Evolutionary conservation across 2,113 vertebrate genomes (phyloP), one percentile per base, ranked within the genome.

Genomic region (Phasianus colchicus): DNA sequence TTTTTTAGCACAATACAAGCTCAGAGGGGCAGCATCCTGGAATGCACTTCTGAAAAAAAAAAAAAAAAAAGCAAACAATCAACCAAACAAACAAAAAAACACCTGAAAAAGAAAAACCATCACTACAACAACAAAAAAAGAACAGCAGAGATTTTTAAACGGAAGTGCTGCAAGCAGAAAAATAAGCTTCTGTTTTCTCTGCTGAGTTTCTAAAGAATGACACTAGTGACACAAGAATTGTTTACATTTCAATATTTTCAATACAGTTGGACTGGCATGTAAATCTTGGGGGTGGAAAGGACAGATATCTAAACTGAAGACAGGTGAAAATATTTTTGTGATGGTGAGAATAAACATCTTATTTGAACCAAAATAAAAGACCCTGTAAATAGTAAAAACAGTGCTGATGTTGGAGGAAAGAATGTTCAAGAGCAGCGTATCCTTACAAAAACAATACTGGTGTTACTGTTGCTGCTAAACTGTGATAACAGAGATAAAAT

Each of bases 241-340:
- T 69, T 92, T 88, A 17, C 27, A 73, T 82, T 90, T 79, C 69
- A 86, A 78, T 92, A 93, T 64, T 88, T 91, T 71, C 34, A 65
- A 8, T 84, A 81, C 48, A 65, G 42, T 21, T 75, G 43, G 63
- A 40, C 38, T 72, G 38, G 3, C 21, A 57, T 52, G 20, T 70
- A 89, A 67, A 70, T 36, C 11, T 66, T 29, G 10, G 7, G 8
- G 24, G 61, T 72, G 82, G 45, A 89, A 90, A 32, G 3, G 27
- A 63, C 81, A 47, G 74, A 86, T 25, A 77, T 13, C 9, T 55
- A 76, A 36, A 78, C 57, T 65, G 45, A 86, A 86, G 29, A 45
- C 24, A 82, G 29, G 19, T 50, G 40, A 75, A 69, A 67, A 83
- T 50, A 66, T 20, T 83, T 92, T 87, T 77, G 9, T 66, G 76